Evolutionary conservation across 2,888 invertebrate genomes (phyloP).

Genomic region (Eurytoma californica): DNA sequence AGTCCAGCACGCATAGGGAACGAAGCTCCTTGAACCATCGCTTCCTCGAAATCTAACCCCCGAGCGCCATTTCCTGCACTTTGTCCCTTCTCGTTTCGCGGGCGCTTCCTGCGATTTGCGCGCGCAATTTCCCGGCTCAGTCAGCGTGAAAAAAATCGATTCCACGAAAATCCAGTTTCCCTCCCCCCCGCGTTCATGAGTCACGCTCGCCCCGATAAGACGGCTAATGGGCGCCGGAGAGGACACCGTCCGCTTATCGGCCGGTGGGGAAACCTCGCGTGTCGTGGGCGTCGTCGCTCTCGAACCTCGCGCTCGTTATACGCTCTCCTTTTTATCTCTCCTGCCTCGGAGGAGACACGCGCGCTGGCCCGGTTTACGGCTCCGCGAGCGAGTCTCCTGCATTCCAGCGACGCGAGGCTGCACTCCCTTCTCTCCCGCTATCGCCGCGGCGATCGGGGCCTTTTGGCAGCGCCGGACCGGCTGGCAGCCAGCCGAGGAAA

Average conservation of each 20-base stretch:
- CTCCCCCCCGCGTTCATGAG: background rate
- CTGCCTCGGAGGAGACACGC: background rate
- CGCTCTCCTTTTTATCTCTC: slow-evolving; percentile 40
- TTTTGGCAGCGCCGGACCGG: slow-evolving; percentile 29
- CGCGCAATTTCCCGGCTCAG: slow-evolving; percentile 38
- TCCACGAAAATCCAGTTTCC: slow-evolving; percentile 42
- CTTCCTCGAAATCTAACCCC: background rate
- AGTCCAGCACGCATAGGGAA: no score
- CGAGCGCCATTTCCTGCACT: background rate
- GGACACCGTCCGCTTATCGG: slow-evolving; percentile 2
- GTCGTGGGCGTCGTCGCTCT: slow-evolving; percentile 39
- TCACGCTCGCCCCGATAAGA: slow-evolving; percentile 12
- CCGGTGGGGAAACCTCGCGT: background rate
- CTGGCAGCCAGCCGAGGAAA: slow-evolving; percentile 19
- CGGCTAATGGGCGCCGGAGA: slow-evolving; percentile 11
- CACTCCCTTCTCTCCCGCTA: no score
- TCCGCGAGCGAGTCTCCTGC: slow-evolving; percentile 23
- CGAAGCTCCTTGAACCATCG: background rate
- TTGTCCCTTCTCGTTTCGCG: background rate
- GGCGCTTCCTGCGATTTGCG: slow-evolving; percentile 44
- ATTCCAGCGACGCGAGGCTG: no score
- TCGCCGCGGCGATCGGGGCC: slow-evolving; percentile 37
- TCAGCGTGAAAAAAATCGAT: slow-evolving; percentile 29
- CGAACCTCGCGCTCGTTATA: slow-evolving; percentile 38
- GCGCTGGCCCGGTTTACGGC: slow-evolving; percentile 31